A percentile compares a stretch with the other conserved stretches of the same genome.
Conservation (phyloP, 2,113 vertebrate species). For the Epinephelus fuscoguttatus region DNA sequence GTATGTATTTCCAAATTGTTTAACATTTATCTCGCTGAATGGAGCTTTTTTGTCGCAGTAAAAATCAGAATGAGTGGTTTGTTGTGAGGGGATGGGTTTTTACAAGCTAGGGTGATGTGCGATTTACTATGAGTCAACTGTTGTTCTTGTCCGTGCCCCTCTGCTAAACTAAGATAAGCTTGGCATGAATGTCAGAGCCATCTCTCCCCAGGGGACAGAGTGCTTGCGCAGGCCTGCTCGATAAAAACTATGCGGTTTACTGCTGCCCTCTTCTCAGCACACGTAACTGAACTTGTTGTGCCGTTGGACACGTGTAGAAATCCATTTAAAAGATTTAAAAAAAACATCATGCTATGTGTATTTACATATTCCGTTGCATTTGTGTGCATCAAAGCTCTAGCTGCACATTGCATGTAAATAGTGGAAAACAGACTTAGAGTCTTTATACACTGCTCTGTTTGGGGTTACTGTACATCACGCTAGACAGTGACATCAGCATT, state of each 20-base stretch:
- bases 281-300: conserved; percentile 15
- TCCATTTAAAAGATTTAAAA: too few relatives aligned
- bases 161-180: conserved; percentile 76
- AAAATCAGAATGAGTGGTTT: conserved; percentile 54
- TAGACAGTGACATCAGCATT: neutral
- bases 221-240: conserved; percentile 33
- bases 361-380: neutral
- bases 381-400: neutral
- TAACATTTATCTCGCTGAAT: conserved; percentile 72
- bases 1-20: conserved; percentile 80
- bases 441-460: neutral
- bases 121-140: conserved; percentile 79
- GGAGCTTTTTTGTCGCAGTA: conserved; percentile 52
- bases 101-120: conserved; percentile 60
- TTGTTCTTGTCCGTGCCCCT: conserved; percentile 68
- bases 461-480: neutral
- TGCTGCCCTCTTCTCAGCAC: conserved; percentile 16
- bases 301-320: neutral
- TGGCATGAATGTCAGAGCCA: conserved; percentile 50
- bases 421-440: neutral
- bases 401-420: neutral
- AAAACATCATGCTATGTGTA: neutral
- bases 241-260: conserved; percentile 38
- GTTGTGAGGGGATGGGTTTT: conserved; percentile 61
- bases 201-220: conserved; percentile 38